Conservation (phyloP, 2,888 invertebrate species). For the Saturnia pavonia region DNA sequence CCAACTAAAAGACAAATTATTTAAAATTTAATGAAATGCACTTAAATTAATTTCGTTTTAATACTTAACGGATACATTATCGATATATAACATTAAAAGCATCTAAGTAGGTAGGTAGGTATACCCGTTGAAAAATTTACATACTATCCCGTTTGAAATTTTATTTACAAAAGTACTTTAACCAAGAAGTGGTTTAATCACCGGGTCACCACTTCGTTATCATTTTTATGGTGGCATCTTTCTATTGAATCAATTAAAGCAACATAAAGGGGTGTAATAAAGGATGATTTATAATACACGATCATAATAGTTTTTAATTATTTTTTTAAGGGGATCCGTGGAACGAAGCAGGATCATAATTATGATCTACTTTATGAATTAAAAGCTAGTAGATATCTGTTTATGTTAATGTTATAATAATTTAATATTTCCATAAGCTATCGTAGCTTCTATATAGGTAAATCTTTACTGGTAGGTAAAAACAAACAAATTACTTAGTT, state of each 20-base stretch:
- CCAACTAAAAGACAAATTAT: neutral
- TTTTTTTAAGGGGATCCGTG: slow-evolving; percentile 54
- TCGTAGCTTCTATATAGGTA: neutral
- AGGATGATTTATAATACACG: slow-evolving; percentile 66
- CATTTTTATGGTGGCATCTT: slow-evolving; percentile 58
- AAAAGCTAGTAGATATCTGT: neutral
- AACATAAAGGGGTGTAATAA: slow-evolving; percentile 64
- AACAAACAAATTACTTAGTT: neutral
- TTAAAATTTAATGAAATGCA: neutral
- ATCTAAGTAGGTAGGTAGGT: neutral
- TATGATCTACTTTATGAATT: slow-evolving; percentile 10
- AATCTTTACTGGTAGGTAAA: neutral
- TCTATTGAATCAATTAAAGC: slow-evolving; percentile 71
- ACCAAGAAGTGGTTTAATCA: slow-evolving; percentile 15
- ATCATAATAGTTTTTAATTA: slow-evolving; percentile 75
- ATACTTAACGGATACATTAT: neutral
- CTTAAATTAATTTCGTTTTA: neutral
- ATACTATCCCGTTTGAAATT: slow-evolving; percentile 3
- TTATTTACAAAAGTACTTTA: slow-evolving; percentile 9
- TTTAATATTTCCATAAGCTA: neutral
- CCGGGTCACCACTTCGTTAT: slow-evolving; percentile 42
- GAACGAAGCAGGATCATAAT: slow-evolving; percentile 12
- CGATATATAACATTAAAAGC: neutral
- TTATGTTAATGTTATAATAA: neutral
- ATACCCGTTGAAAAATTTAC: slow-evolving; percentile 1